A percentile compares a stretch with the other conserved stretches of the same genome.
Conservation (phyloP, 2,797 vertebrate genomes). For the Artibeus lituratus region DNA sequence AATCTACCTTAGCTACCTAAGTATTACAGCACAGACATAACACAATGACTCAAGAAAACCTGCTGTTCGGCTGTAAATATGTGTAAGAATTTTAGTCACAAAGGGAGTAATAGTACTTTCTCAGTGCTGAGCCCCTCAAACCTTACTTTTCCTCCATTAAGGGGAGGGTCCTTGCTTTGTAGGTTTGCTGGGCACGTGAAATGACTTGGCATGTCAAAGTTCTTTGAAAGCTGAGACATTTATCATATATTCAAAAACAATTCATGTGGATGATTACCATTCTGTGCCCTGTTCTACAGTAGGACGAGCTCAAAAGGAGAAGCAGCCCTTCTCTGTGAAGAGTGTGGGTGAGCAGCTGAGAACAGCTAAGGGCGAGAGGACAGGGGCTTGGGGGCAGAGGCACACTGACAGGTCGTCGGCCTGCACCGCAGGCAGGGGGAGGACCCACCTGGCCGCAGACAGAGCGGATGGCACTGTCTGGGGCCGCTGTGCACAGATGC, state of each 20-base stretch:
- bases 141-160: neutral
- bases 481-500: neutral
- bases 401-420: neutral
- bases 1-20: neutral
- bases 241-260: neutral
- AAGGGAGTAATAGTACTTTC: neutral
- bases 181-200: neutral
- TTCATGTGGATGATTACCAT: neutral
- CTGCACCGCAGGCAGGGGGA: neutral
- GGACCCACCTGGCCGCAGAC: neutral
- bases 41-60: slow-evolving; percentile 10
- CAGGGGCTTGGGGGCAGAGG: neutral
- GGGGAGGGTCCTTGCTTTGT: neutral
- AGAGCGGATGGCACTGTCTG: neutral
- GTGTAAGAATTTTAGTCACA: neutral
- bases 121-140: neutral
- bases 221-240: neutral
- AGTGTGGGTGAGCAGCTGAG: neutral
- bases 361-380: neutral
- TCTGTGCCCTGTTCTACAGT: neutral
- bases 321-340: neutral
- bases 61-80: neutral
- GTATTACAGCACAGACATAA: neutral
- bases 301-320: neutral
- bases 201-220: neutral